Evolutionary conservation across 2,888 invertebrate species (phyloP).

Genomic region (Caenorhabditis macrosperma): DNA sequence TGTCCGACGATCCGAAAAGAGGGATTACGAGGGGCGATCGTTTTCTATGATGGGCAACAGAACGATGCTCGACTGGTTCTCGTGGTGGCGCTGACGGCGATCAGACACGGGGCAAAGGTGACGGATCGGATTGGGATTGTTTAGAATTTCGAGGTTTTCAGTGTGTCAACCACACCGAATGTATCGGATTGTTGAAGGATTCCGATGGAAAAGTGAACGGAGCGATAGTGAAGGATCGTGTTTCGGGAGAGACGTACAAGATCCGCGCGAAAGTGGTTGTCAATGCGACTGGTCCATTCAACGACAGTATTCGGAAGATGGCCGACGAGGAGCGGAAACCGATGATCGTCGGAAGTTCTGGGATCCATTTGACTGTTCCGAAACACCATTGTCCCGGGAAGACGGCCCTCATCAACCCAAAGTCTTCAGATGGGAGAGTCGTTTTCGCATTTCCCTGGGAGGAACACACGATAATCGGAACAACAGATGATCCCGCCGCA

Average conservation of each 20-base stretch:
- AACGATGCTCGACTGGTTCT: conserved; percentile 42
- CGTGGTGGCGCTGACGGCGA: conserved; percentile 27
- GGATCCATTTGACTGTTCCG: conserved; percentile 36
- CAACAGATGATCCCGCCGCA: conserved; percentile 19
- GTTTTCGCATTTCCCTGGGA: conserved; percentile 46
- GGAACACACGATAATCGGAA: conserved; percentile 28
- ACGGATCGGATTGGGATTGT: not conserved
- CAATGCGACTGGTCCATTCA: conserved; percentile 45
- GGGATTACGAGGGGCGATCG: conserved; percentile 27
- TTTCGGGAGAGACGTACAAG: conserved; percentile 27
- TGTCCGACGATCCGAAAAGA: conserved; percentile 42
- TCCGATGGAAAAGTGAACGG: conserved; percentile 33
- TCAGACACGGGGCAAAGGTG: conserved; percentile 46
- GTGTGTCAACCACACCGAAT: conserved; percentile 47
- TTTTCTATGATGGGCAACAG: conserved; percentile 44
- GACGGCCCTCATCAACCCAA: conserved; percentile 28
- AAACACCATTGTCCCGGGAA: conserved; percentile 43
- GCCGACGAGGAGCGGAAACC: conserved; percentile 19
- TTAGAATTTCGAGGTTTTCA: not conserved
- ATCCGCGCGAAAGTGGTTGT: conserved; percentile 43
- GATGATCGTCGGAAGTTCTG: conserved; percentile 40
- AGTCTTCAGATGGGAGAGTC: conserved; percentile 41
- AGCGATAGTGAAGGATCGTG: conserved; percentile 36
- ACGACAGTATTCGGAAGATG: conserved; percentile 39
- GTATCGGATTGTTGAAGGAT: conserved; percentile 30